Conservation (phyloP, 2,888 invertebrate species). For the Miltochrista miniata region DNA sequence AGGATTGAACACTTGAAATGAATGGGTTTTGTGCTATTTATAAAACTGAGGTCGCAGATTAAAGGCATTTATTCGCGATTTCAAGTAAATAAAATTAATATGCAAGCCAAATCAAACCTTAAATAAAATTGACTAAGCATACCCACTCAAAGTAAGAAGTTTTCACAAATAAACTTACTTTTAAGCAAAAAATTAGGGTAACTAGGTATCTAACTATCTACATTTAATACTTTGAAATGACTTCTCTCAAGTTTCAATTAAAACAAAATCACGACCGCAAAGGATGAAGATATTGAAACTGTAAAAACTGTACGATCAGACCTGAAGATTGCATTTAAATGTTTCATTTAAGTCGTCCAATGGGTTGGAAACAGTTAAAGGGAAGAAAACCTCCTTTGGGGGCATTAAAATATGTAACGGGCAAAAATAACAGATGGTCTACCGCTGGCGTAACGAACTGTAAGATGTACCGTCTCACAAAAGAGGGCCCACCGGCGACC, state of each 20-base stretch:
- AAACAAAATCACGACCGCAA: constrained; percentile 13
- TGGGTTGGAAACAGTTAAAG: constrained; percentile 71
- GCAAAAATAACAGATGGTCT: constrained; percentile 79
- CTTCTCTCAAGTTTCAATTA: not conserved
- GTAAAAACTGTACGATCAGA: constrained; percentile 44
- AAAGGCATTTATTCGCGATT: too few species aligned
- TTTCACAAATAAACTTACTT: too few species aligned
- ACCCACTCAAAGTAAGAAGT: too few species aligned
- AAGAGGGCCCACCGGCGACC: constrained; percentile 50
- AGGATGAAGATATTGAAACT: constrained; percentile 11
- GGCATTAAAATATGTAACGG: constrained; percentile 79
- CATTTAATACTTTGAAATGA: too few species aligned
- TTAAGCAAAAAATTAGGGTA: too few species aligned
- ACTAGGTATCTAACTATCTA: too few species aligned
- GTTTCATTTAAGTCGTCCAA: constrained; percentile 71
- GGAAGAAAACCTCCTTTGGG: constrained; percentile 55
- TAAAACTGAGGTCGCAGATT: too few species aligned
- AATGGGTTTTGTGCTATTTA: constrained; percentile 30
- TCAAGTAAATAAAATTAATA: too few species aligned
- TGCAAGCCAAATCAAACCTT: too few species aligned
- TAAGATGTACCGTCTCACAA: constrained; percentile 56
- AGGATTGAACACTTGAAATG: constrained; percentile 60
- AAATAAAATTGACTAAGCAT: too few species aligned
- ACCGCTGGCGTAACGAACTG: constrained; percentile 70
- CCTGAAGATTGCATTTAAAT: constrained; percentile 65